Conservation (phyloP, 23 tunicate species). For the Aplidium turbinatum region DNA sequence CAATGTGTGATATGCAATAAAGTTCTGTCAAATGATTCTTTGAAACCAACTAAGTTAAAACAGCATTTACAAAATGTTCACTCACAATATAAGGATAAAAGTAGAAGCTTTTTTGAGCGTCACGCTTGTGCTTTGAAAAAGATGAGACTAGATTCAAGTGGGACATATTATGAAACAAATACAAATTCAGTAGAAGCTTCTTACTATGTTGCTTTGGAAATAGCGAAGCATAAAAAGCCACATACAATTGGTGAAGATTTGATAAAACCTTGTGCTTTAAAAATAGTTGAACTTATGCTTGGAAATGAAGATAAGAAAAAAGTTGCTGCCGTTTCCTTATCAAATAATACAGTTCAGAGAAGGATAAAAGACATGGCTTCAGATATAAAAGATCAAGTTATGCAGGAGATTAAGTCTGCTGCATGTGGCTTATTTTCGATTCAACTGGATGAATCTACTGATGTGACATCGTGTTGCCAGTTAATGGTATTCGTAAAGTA, state of each 20-base stretch:
- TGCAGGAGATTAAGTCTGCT: conserved; percentile 34
- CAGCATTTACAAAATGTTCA: background rate
- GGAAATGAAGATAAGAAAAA: too few species aligned
- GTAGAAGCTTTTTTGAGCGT: conserved; percentile 20
- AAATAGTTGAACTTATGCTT: too few species aligned
- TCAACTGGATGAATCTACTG: too few species aligned
- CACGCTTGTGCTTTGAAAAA: background rate
- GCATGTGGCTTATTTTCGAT: conserved; percentile 33
- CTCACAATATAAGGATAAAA: background rate
- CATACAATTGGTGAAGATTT: too few species aligned
- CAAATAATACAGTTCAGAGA: too few species aligned
- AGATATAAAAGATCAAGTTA: background rate
- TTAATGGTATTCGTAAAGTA: conserved; percentile 29
- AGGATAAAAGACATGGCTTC: too few species aligned
- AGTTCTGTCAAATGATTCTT: conserved; percentile 19
- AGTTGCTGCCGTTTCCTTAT: too few species aligned
- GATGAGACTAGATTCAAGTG: conserved; percentile 5
- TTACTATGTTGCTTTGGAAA: too few species aligned
- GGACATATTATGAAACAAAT: conserved; percentile 16
- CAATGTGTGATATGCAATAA: conserved; percentile 14
- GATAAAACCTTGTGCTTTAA: too few species aligned
- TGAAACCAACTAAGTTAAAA: conserved; percentile 7
- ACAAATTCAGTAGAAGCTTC: conserved; percentile 18
- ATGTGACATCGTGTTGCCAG: conserved; percentile 47
- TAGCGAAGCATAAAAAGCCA: too few species aligned